Conservation (phyloP, 2,888 invertebrate genomes). For the Eristalinus sepulchralis region DNA sequence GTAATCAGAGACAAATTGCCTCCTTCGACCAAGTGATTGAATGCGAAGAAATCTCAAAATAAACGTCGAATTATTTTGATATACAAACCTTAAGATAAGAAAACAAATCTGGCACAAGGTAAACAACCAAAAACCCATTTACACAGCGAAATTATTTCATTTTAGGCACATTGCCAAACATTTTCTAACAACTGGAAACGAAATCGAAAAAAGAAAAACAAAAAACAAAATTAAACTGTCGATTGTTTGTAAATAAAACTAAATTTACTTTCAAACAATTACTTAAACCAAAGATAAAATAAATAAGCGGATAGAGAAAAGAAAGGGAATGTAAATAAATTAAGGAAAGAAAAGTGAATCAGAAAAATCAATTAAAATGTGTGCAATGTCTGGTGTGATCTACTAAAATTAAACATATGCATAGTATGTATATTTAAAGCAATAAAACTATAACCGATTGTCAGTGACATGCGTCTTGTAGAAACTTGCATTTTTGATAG, state of each 20-base stretch:
- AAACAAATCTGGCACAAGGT: neutral
- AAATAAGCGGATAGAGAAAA: neutral
- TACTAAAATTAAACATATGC: constrained; percentile 59
- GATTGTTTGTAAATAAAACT: constrained; percentile 20
- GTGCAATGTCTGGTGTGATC: constrained; percentile 69
- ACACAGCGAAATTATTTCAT: neutral
- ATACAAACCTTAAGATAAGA: neutral
- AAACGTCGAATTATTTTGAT: too few species aligned
- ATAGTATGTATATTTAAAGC: neutral
- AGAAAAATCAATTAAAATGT: constrained; percentile 53
- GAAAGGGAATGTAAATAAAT: neutral
- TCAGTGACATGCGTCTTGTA: constrained; percentile 27
- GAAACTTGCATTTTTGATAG: neutral
- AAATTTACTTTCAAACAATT: constrained; percentile 15
- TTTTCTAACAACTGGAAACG: neutral
- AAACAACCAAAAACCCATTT: neutral
- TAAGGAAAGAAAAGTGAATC: constrained; percentile 18
- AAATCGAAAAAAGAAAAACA: neutral
- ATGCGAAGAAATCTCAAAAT: too few species aligned
- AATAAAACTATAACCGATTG: constrained; percentile 5
- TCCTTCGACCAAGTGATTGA: too few species aligned
- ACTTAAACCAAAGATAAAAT: neutral
- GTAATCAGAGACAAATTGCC: too few species aligned
- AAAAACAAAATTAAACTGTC: constrained; percentile 1
- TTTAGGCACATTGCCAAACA: neutral